These are phyloP conservation scores for Operophtera brumata DNA, from an alignment of 2,888 invertebrate genomes.

Conservation along the genomic window DNA sequence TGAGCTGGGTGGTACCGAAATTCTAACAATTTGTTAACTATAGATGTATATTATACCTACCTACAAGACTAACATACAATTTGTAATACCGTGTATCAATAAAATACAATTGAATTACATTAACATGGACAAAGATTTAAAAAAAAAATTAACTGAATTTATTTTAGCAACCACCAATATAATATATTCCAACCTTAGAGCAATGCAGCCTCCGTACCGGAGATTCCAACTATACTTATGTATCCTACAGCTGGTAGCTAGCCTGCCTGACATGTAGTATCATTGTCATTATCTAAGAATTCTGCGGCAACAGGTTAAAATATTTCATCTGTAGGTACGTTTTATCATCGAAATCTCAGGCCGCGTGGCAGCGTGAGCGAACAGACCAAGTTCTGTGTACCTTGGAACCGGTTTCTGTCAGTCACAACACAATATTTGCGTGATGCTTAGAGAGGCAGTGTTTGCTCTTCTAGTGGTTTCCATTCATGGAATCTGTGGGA, in stretches of 20 bases:
- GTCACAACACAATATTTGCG: conserved; percentile 67
- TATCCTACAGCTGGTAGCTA: too few species aligned
- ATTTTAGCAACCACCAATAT: too few species aligned
- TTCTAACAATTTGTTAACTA: too few species aligned
- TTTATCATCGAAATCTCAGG: conserved; percentile 41
- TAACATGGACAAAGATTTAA: too few species aligned
- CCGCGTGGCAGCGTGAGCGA: conserved; percentile 44
- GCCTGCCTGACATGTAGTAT: too few species aligned
- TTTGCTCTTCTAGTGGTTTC: conserved; percentile 47
- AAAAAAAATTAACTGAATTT: too few species aligned
- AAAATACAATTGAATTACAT: too few species aligned
- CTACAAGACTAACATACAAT: neutral
- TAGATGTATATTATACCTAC: too few species aligned
- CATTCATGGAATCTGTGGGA: conserved; percentile 51
- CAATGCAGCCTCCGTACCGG: too few species aligned
- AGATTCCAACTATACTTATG: too few species aligned
- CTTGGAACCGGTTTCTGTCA: conserved; percentile 62
- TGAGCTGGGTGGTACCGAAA: neutral
- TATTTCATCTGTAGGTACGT: conserved; percentile 17
- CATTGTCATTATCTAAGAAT: neutral
- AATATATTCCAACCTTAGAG: too few species aligned
- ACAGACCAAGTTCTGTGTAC: conserved; percentile 51
- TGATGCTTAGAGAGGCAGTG: conserved; percentile 50
- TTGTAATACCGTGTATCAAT: neutral
- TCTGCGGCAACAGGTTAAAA: neutral